Percentiles rank a stretch among this genome's conserved stretches.
Conservation (phyloP, 2,888 invertebrate species). For the Rhogogaster chlorosoma region DNA sequence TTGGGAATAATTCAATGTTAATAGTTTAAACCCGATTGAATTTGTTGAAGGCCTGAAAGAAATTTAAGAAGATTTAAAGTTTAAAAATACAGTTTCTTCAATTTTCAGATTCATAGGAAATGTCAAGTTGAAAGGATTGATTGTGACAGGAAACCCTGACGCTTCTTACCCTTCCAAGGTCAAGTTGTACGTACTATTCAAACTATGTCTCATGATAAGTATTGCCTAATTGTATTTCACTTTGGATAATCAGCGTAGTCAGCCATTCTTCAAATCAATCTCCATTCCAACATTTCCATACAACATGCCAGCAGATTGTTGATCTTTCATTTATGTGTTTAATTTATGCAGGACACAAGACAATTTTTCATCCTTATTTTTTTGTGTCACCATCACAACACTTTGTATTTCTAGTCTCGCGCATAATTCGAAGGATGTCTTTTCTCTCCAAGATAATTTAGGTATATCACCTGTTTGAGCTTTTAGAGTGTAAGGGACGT, state of each 20-base stretch:
- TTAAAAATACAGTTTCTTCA: conserved; percentile 48
- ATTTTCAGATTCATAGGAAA: conserved; percentile 90
- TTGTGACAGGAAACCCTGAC: conserved; percentile 93
- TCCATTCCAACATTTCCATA: neutral
- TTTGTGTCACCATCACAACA: neutral
- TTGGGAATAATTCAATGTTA: neutral
- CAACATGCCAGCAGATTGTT: neutral
- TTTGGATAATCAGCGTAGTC: neutral
- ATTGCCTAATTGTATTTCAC: neutral
- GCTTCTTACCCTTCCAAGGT: conserved; percentile 92
- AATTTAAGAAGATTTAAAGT: neutral
- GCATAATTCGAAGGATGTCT: neutral
- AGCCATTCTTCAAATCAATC: neutral
- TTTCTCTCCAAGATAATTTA: neutral
- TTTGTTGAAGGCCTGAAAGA: neutral
- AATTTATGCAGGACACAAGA: neutral
- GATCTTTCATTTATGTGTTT: neutral
- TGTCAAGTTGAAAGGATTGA: conserved; percentile 96
- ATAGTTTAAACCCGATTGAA: neutral
- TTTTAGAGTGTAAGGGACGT: neutral
- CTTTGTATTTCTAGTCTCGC: neutral
- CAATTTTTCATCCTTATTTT: neutral
- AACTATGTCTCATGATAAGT: neutral
- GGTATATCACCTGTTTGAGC: neutral
- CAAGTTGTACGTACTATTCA: conserved; percentile 86